Base-by-base conservation (phyloP, 2,113 vertebrate species). In the Leiothrix lutea region DNA sequence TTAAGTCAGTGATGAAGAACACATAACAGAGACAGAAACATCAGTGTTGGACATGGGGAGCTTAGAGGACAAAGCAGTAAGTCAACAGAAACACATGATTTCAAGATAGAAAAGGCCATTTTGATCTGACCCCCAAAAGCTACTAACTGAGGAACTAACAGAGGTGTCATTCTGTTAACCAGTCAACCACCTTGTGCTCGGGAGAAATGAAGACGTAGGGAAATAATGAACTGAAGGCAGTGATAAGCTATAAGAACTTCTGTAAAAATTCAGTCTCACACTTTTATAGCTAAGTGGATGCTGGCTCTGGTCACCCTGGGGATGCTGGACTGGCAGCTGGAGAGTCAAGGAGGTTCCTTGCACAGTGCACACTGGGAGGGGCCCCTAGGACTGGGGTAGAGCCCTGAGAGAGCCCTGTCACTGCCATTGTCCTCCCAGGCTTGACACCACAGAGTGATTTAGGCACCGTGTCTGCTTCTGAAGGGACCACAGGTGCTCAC, bases 381-480 rank as follows among this genome's bases (percentile, higher is more conserved):
- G 14, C 12, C 35, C 22, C 66, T 50, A 36, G 62, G 31, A 4
- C 6, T 11, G 47, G 29, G 53, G 26, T 6, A 19, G 25, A 62
- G 44, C 18, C 16, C 51, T 2, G 9, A 42, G 14, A 54, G 20
- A 50, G 24, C 25, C n/a, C 36, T 0, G 0, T 5, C 7, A 6
- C 24, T 61, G 26, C 29, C 29, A 9, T 15, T 9, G 1, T 11
- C 19, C 65, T 28, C 42, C 13, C 38, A 36, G 61, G 8, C 23
- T 4, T 56, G 10, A 9, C 23, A 38, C 48, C 2, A 0, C 0
- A 7, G 60, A 10, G 42, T 22, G 19, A 70, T 33, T 61, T 14
- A 44, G 36, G 73, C 5, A 17, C 9, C 0, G 0, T 12, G 25
- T 54, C 26, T 78, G 45, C 47, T 56, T 51, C 40, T 84, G 69